Percentiles rank a stretch among this genome's conserved stretches.
phyloP scores from a whole-genome alignment of 2,888 invertebrate genomes.

The Acanthosepion esculentum region DNA sequence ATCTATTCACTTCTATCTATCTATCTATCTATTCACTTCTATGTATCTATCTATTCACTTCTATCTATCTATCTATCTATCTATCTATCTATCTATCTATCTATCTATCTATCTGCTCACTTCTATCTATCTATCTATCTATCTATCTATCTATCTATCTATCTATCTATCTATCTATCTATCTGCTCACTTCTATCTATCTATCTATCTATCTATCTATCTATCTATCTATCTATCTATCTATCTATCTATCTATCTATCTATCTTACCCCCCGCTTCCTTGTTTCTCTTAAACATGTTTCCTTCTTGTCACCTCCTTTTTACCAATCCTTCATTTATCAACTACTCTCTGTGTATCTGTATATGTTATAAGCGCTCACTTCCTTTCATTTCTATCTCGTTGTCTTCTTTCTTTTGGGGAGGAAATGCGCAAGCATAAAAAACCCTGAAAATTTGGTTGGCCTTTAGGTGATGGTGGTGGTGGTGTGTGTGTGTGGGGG shows the following conservation, averaged over 20 bases:
- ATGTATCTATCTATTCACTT: no score
- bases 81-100: no score
- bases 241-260: not conserved
- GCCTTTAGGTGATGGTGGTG: no score
- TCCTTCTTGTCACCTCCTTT: not conserved
- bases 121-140: no score
- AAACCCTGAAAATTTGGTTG: not conserved
- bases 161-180: no score
- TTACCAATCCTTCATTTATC: not conserved
- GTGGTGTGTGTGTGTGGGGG: no score
- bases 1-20: no score
- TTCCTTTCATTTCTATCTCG: not conserved
- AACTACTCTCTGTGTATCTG: no score
- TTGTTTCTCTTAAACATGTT: not conserved
- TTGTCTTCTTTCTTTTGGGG: not conserved
- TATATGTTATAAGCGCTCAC: not conserved
- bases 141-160: no score
- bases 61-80: no score
- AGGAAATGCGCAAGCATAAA: not conserved
- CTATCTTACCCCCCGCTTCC: not conserved
- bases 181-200: not conserved
- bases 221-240: not conserved
- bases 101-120: no score
- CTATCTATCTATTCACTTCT: no score
- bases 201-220: not conserved